Evolutionary conservation across 2,113 vertebrate species (phyloP).

Genomic region (Aegypius monachus): DNA sequence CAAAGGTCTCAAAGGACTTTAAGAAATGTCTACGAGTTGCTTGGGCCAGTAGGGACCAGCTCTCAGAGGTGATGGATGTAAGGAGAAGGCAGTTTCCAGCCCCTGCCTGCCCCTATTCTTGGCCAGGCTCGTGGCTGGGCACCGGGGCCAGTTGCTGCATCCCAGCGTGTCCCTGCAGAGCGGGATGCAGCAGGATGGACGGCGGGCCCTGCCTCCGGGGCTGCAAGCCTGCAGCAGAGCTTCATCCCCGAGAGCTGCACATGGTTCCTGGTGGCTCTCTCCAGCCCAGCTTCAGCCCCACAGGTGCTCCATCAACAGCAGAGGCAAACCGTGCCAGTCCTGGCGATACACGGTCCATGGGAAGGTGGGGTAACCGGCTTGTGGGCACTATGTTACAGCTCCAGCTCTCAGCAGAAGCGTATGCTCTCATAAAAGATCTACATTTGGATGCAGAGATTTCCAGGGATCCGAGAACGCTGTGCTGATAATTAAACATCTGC

Average conservation of each 20-base stretch:
- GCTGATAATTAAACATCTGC: slow-evolving; percentile 64
- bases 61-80: background rate
- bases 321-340: background rate
- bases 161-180: background rate
- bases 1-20: background rate
- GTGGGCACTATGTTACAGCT: background rate
- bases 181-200: background rate
- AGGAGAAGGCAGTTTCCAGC: background rate
- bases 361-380: background rate
- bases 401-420: background rate
- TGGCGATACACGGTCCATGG: accelerated
- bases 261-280: background rate
- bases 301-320: background rate
- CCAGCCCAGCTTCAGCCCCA: background rate
- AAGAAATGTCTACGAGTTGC: background rate
- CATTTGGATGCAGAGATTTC: slow-evolving; percentile 50
- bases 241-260: background rate
- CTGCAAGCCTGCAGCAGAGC: accelerated
- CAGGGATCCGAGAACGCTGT: background rate
- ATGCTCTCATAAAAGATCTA: slow-evolving; percentile 21
- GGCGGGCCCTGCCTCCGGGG: accelerated
- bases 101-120: background rate
- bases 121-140: background rate
- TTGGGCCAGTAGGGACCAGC: background rate
- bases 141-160: background rate